These are phyloP conservation scores for Congeria kusceri DNA, from an alignment of 2,888 invertebrate species.

Conservation along the genomic window DNA sequence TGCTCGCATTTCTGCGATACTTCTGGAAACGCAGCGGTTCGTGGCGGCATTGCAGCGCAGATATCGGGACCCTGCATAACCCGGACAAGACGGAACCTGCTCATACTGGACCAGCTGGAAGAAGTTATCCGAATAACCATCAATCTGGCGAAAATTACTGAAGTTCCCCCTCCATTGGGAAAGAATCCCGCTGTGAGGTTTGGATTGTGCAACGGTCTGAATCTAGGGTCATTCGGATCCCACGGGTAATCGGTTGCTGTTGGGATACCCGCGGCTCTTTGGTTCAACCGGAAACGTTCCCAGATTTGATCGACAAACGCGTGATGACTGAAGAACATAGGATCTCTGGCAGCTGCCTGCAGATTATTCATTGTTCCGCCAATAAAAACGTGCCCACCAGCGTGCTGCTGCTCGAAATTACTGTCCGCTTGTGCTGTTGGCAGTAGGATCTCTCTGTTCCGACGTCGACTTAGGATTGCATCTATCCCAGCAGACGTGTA, in stretches of 20 bases:
- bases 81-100: conserved; percentile 39
- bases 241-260: conserved; percentile 48
- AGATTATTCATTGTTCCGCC: conserved; percentile 70
- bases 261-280: conserved; percentile 7
- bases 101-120: conserved; percentile 46
- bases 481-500: conserved; percentile 45
- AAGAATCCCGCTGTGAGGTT: conserved; percentile 45
- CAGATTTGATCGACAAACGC: conserved; percentile 72
- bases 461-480: conserved; percentile 44
- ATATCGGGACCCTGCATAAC: conserved; percentile 46
- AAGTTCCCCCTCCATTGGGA: background rate
- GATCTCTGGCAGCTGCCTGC: conserved; percentile 69
- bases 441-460: conserved; percentile 46
- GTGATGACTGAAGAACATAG: conserved; percentile 73
- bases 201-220: conserved; percentile 29
- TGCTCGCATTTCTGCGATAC: conserved; percentile 25
- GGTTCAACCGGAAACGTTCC: conserved; percentile 64
- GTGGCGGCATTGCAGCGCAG: conserved; percentile 39
- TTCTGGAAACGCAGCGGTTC: conserved; percentile 48
- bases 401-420: conserved; percentile 68
- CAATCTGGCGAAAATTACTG: conserved; percentile 16
- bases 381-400: conserved; percentile 66
- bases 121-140: conserved; percentile 31
- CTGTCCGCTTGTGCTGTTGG: conserved; percentile 53
- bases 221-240: conserved; percentile 16